Evolutionary conservation across 37 sponge, comb jelly and placozoan genomes (phyloP), one percentile per base, ranked within the genome.

Genomic region (Cliona cf. orientalis): DNA sequence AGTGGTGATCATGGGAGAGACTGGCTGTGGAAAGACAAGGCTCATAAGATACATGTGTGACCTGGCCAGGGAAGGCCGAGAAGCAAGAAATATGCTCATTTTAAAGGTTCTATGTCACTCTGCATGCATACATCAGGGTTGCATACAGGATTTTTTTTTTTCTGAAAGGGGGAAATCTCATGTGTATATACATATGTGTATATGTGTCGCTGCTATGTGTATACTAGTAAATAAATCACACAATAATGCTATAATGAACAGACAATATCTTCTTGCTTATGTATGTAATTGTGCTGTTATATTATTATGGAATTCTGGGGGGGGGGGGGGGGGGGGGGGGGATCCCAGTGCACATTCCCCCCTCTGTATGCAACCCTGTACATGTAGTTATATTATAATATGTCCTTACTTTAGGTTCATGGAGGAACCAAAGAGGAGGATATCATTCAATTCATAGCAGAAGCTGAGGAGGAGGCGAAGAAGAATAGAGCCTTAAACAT

Each of bases 1-100:
- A 31, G 97, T 96, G 2, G 87, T 96, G 19, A 80, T 96, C 12
- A 96, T 96, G 97, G 97, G 97, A 37, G 97, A 96, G 76, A 93
- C 97, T 37, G 97, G 97, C 42, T 96, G 97, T 83, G 97, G 97
- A 0, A 96, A 96, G 78, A 96, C 97, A 0, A 58, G 97, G 19
- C 88, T 94, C 21, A 84, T 94, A 22, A 74, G 88, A 6, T 94
- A 75, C 86, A 94, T 94, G 95, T 94, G 95, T 74, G 33, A 85
- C n/a, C 72, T 94, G 34, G 61, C 69, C 25, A 25, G 75, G 2
- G 21, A 55, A 1, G 70, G 85, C 14, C 19, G 42, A 26, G 58
- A 43, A 1, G 1, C 1, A 0, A 65, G 33, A 23, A 89, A 76
- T 58, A 89, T 89, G 90, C 58, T 83, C 5, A 72, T 89, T 1